Evolutionary conservation across 2,797 vertebrate species (phyloP).

Genomic region (Enteromius fasciolatus): DNA sequence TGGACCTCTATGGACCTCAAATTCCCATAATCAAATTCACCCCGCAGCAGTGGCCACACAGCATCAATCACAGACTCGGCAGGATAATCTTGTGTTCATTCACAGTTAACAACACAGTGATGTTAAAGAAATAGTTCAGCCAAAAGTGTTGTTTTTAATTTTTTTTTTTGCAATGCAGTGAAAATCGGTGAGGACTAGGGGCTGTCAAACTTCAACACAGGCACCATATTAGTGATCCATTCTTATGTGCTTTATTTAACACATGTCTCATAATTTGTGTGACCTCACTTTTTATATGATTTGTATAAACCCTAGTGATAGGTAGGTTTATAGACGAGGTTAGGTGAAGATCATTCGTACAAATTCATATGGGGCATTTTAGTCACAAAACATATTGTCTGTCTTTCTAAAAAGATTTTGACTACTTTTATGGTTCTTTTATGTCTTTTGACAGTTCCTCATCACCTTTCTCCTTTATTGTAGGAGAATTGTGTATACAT

Average conservation of each 20-base stretch:
- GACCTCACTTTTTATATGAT: too few species aligned
- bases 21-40: slow-evolving; percentile 75
- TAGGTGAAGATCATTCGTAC: too few species aligned
- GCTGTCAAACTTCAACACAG: not conserved
- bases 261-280: too few species aligned
- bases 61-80: slow-evolving; percentile 77
- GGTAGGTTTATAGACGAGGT: too few species aligned
- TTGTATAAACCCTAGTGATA: too few species aligned
- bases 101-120: not conserved
- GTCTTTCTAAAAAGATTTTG: not conserved
- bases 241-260: not conserved
- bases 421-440: not conserved
- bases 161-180: not conserved
- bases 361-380: too few species aligned
- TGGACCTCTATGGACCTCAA: slow-evolving; percentile 63
- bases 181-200: not conserved
- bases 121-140: not conserved
- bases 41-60: slow-evolving; percentile 69
- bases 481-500: not conserved
- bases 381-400: not conserved
- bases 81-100: not conserved
- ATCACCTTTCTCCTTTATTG: not conserved
- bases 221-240: not conserved
- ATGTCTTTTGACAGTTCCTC: not conserved
- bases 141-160: not conserved